Evolutionary conservation across 2,797 vertebrate species (phyloP), one percentile per base, ranked within the genome.

Genomic region (Streptopelia turtur): DNA sequence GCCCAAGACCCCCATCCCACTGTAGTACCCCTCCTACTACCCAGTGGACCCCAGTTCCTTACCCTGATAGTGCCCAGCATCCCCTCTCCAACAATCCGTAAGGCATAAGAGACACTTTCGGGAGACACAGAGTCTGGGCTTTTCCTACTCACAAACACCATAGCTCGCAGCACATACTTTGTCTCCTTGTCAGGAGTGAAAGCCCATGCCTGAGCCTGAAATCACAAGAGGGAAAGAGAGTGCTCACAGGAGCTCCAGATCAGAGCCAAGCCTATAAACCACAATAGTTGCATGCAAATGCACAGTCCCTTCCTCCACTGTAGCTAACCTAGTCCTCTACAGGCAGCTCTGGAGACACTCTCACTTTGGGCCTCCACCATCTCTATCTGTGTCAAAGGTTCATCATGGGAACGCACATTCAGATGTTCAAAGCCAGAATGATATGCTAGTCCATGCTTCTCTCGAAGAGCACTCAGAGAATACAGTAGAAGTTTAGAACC

Each of bases 141-240:
- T 75, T 93, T 97, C 52, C 98, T 98, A 98, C 98, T 99, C 87
- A 98, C 98, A 45, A 86, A 97, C 70, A 99, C 97, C 65, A 80
- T 83, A 21, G 98, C 97, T 91, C 89, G 98, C 87, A 99, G 94
- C 52, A 97, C 96, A 93, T 99, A 99, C 68, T 97, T 97, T 95
- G 77, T 98, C 89, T 99, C 96, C 75, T 97, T 98, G 87, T 97
- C 61, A 27, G 99, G 99, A 55, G 95, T 98, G 97, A 99, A 99
- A 63, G 97, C 98, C 99, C 99, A 99, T 0, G 72, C 97, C 95
- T 99, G 98, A 27, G 96, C 96, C 99, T 99, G 93, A 65, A 95
- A 96, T 30, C 68, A 91, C 83, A 98, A 83, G 18, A 68, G 22
- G 3, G 31, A 81, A 71, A 39, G 43, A 71, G 25, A 50, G 6